A percentile compares a stretch with the other conserved stretches of the same genome.
These are phyloP conservation scores for Gonocerus acuteangulatus DNA, from an alignment of 2,888 invertebrate genomes.

Conservation along the genomic window DNA sequence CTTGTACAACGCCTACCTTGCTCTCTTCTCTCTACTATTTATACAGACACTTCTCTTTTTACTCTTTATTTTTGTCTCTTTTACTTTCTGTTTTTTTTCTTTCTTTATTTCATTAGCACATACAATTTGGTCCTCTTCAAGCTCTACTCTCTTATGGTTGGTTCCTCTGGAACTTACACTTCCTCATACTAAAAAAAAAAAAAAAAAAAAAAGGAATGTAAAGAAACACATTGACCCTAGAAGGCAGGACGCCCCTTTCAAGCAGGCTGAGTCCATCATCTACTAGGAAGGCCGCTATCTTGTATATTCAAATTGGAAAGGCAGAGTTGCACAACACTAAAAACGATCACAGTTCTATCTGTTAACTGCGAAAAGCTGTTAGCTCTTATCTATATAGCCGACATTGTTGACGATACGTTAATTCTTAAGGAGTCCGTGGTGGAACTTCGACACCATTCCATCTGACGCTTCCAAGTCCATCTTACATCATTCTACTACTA, in stretches of 20 bases:
- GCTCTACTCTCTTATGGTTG: too few species aligned
- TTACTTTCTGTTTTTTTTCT: too few species aligned
- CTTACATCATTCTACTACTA: too few species aligned
- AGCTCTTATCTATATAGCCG: conserved; percentile 17
- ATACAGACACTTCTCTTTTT: background rate
- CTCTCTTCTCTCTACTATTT: background rate
- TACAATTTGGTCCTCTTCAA: too few species aligned
- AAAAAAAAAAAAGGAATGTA: conserved; percentile 1
- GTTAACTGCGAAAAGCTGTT: conserved; percentile 21
- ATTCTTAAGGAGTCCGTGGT: conserved; percentile 9
- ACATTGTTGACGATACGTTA: conserved; percentile 5
- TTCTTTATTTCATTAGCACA: too few species aligned
- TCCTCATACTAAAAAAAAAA: background rate
- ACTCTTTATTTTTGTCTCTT: background rate
- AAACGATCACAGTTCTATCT: conserved; percentile 6
- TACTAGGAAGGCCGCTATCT: background rate
- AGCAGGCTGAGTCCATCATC: conserved; percentile 13
- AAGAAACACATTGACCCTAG: conserved; percentile 13
- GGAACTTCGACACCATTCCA: too few species aligned
- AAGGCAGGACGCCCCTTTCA: conserved; percentile 3
- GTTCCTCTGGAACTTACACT: background rate
- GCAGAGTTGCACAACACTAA: conserved; percentile 14
- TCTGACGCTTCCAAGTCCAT: too few species aligned
- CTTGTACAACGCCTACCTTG: conserved; percentile 14
- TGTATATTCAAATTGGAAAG: conserved; percentile 16